Base-by-base conservation (phyloP, 2,888 invertebrate genomes). In the Argyresthia albistria region DNA sequence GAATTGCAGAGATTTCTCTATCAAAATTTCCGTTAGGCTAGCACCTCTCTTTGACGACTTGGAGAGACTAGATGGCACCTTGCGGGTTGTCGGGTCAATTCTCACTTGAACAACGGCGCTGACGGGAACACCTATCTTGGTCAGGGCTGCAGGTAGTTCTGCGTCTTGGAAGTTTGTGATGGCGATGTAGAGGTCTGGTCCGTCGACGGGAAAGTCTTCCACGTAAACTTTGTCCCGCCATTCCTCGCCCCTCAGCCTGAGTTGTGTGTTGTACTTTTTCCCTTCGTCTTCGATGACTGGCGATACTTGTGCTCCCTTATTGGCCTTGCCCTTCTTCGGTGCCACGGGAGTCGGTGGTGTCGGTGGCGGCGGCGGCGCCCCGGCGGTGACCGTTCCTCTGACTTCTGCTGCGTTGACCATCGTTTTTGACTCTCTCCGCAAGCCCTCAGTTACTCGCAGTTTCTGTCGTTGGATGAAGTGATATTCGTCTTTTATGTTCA, bases 141-240 rank as follows among this genome's bases (percentile, higher is more conserved):
- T 54, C 25, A 87, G 73, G 53, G 69, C 66, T 11, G 60, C 67
- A 4, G 76, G 63, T 42, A 86, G 64, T 51, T 62, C 56, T 0
- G 83, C 75, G 47, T 84, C 80, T 37, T 70, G 65, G 64, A 90
- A 89, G 0, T 89, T 89, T 1, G 88, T 87, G 0, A 90, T 60
- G 36, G 88, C 81, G 8, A 90, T 70, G 57, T 89, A 90, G 12
- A 90, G 62, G 58, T 89, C 80, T 0, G 90, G 89, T 1, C 90
- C 90, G 55, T 88, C 80, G 11, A 61, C 57, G 0, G 90, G 89
- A 56, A 75, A 88, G 57, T 90, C 90, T 53, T 89, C 88, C 3
- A 89, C 74, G 58, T 87, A 89, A 1, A 80, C 72, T 62, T 79
- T 82, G 59, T 89, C 88, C 60, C 84, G 76, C 89, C 89, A 89